phyloP scores from a whole-genome alignment of 2,888 invertebrate genomes.

The Acleris laterana region DNA sequence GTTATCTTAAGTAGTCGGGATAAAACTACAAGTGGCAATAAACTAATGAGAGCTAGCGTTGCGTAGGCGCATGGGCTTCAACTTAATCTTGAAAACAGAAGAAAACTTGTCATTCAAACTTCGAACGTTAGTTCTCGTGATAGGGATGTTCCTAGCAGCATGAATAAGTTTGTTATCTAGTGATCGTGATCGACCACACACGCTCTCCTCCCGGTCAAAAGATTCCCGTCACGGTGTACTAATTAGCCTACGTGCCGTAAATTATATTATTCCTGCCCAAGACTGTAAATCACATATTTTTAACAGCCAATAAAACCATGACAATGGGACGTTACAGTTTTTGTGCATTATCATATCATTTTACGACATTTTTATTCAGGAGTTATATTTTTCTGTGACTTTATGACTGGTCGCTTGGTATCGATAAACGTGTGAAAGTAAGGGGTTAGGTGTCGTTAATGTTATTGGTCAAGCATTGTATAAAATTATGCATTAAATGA shows the following conservation, averaged over 20 bases:
- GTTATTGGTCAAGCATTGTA: slow-evolving; percentile 13
- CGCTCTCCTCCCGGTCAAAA: slow-evolving; percentile 50
- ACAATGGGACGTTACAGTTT: slow-evolving; percentile 39
- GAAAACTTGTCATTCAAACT: not conserved
- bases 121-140: not conserved
- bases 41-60: slow-evolving; percentile 39
- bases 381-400: slow-evolving; percentile 44
- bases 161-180: not conserved
- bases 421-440: slow-evolving; percentile 30
- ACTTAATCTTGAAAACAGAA: too few species aligned
- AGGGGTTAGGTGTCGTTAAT: slow-evolving; percentile 2
- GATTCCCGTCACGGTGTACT: slow-evolving; percentile 38
- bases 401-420: slow-evolving; percentile 45
- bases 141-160: not conserved
- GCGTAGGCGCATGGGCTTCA: slow-evolving; percentile 34
- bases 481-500: not conserved
- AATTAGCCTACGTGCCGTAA: slow-evolving; percentile 34
- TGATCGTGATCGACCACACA: slow-evolving; percentile 60
- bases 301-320: slow-evolving; percentile 46
- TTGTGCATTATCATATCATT: slow-evolving; percentile 58
- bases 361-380: slow-evolving; percentile 78
- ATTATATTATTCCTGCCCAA: slow-evolving; percentile 19
- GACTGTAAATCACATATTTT: slow-evolving; percentile 44
- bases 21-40: slow-evolving; percentile 44
- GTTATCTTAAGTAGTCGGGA: slow-evolving; percentile 52